phyloP scores from a whole-genome alignment of 2,888 invertebrate species.

The Neoitamus cyanurus region DNA sequence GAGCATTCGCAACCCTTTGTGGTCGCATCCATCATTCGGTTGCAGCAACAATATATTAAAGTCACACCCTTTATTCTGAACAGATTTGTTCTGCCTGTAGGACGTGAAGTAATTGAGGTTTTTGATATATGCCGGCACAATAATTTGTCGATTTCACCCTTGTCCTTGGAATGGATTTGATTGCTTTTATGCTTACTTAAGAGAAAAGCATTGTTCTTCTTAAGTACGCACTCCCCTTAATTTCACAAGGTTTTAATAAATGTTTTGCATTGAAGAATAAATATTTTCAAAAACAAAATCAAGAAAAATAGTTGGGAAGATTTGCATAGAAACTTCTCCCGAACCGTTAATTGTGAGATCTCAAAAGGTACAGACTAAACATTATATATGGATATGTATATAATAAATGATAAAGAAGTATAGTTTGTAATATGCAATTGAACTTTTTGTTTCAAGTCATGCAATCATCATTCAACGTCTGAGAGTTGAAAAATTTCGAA shows the following conservation, averaged over 20 bases:
- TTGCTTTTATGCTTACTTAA: not conserved
- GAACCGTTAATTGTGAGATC: not conserved
- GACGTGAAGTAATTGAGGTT: constrained; percentile 50
- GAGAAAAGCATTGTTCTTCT: not conserved
- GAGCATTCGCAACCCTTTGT: constrained; percentile 8
- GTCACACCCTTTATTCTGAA: constrained; percentile 53
- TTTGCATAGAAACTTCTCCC: not conserved
- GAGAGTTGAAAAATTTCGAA: too few species aligned
- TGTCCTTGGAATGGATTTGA: not conserved
- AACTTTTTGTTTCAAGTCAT: too few species aligned
- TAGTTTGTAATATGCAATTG: too few species aligned
- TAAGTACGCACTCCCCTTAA: not conserved
- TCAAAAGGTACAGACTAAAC: too few species aligned
- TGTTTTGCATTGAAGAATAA: constrained; percentile 32
- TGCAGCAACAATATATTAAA: constrained; percentile 32
- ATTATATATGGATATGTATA: too few species aligned
- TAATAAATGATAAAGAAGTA: too few species aligned
- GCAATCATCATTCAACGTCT: too few species aligned
- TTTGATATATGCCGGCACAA: constrained; percentile 26
- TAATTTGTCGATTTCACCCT: not conserved
- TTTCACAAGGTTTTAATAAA: constrained; percentile 1
- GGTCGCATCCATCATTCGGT: not conserved
- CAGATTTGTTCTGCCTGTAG: constrained; percentile 54
- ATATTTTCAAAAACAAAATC: constrained; percentile 38
- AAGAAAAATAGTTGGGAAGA: not conserved